Percentiles rank a stretch among this genome's conserved stretches.
phyloP scores from a whole-genome alignment of 2,113 vertebrate genomes.

The Pelobates fuscus region DNA sequence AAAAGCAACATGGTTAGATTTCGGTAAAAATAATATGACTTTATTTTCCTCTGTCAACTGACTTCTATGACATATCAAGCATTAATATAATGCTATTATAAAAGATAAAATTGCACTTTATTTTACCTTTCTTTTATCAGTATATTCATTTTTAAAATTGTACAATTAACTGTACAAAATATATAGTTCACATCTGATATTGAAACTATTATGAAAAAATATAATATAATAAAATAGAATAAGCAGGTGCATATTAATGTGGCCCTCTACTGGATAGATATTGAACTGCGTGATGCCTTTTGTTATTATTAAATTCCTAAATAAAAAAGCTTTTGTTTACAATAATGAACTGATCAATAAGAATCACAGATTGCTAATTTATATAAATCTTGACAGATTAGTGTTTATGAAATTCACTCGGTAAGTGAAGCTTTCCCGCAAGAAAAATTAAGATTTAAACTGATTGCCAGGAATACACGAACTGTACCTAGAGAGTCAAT shows the following conservation, averaged over 20 bases:
- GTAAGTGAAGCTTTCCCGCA: constrained; percentile 75
- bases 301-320: background rate
- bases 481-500: constrained; percentile 75
- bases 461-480: constrained; percentile 75
- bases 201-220: too few relatives aligned
- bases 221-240: constrained; percentile 23
- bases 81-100: too few relatives aligned
- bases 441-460: constrained; percentile 84
- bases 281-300: background rate
- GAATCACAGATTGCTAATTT: constrained; percentile 83
- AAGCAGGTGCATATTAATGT: constrained; percentile 13
- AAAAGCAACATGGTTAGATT: too few relatives aligned
- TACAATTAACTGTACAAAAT: too few relatives aligned
- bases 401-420: constrained; percentile 80
- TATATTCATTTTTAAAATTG: too few relatives aligned
- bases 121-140: too few relatives aligned
- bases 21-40: too few relatives aligned
- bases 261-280: constrained; percentile 31
- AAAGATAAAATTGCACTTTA: too few relatives aligned
- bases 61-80: too few relatives aligned
- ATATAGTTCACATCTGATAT: too few relatives aligned
- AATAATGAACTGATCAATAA: constrained; percentile 74
- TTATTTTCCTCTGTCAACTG: too few relatives aligned
- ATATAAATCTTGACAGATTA: constrained; percentile 78
- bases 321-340: constrained; percentile 60